Evolutionary conservation across 1,140 invertebrate species (phyloP).

Genomic region (Trypoxylus dichotomus): DNA sequence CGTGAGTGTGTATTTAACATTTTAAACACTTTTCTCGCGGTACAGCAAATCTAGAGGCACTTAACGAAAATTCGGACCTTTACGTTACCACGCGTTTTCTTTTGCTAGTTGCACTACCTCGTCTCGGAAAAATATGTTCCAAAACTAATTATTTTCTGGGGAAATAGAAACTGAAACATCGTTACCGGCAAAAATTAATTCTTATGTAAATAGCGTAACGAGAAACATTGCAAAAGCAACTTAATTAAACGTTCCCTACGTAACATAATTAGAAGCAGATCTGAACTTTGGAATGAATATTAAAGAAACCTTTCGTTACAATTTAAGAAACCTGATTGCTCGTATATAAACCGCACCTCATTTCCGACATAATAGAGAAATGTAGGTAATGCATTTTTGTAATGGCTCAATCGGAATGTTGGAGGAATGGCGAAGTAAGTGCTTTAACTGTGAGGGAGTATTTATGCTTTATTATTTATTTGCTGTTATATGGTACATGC

Average conservation of each 20-base stretch:
- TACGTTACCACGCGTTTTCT: neutral
- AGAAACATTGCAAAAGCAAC: conserved; percentile 10
- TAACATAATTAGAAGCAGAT: conserved; percentile 12
- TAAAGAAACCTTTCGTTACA: conserved; percentile 6
- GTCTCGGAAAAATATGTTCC: neutral
- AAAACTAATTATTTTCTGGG: neutral
- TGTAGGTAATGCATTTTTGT: neutral
- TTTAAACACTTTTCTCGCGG: no score
- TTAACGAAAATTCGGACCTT: neutral
- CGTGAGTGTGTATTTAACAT: no score
- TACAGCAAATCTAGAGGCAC: no score
- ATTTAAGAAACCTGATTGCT: neutral
- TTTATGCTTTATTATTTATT: no score
- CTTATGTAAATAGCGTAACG: neutral
- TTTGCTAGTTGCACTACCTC: neutral
- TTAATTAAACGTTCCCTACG: neutral
- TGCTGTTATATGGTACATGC: no score
- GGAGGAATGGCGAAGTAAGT: neutral
- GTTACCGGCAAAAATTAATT: neutral
- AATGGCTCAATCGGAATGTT: neutral
- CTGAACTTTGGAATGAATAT: neutral
- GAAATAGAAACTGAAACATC: neutral
- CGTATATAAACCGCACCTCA: neutral
- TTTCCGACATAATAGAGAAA: neutral
- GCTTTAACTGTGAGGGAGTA: no score